Conservation (phyloP, 2,888 invertebrate species). For the Pandemis heparana region DNA sequence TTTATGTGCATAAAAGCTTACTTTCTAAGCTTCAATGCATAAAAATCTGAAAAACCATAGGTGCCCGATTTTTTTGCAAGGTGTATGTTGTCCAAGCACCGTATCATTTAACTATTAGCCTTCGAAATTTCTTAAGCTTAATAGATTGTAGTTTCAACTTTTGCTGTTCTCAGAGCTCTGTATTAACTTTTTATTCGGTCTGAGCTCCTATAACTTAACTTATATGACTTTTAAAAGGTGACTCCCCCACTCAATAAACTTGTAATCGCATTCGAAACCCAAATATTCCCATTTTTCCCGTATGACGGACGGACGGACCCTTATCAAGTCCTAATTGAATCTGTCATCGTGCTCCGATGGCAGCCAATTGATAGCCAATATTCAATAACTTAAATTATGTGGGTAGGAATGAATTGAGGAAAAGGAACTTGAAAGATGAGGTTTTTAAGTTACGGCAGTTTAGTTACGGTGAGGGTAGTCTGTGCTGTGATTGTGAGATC, state of each 20-base stretch:
- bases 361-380: slow-evolving; percentile 3
- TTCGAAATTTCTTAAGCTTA: too few species aligned
- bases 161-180: too few species aligned
- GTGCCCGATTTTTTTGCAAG: too few species aligned
- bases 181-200: neutral
- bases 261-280: slow-evolving; percentile 22
- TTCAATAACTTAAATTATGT: slow-evolving; percentile 6
- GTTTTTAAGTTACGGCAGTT: neutral
- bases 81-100: too few species aligned
- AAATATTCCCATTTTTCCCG: slow-evolving; percentile 16
- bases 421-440: slow-evolving; percentile 3
- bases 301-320: slow-evolving; percentile 23
- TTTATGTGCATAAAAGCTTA: too few species aligned
- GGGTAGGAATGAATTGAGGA: neutral
- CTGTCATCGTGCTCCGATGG: slow-evolving; percentile 18
- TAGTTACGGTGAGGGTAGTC: neutral
- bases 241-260: neutral
- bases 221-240: neutral
- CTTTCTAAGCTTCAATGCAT: too few species aligned
- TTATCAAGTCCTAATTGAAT: slow-evolving; percentile 38
- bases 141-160: too few species aligned
- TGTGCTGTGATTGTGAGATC: neutral
- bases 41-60: too few species aligned
- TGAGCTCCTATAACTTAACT: neutral
- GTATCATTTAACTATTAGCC: too few species aligned